These are phyloP conservation scores for Periophthalmus magnuspinnatus DNA, from an alignment of 2,797 vertebrate species.

Conservation along the genomic window DNA sequence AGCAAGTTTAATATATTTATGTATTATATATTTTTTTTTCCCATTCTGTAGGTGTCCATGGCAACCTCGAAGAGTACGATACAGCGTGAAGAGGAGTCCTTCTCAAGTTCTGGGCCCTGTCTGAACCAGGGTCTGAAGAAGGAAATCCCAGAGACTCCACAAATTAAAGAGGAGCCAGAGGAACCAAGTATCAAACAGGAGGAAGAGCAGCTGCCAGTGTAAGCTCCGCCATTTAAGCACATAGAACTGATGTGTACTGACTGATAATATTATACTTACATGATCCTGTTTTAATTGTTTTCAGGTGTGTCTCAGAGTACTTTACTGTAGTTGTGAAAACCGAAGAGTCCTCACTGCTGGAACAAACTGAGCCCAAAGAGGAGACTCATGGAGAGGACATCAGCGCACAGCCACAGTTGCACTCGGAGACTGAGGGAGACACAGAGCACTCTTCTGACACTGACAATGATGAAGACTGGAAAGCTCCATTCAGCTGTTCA, in stretches of 20 bases:
- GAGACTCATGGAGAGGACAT: background rate
- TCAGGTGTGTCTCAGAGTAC: background rate
- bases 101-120: background rate
- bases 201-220: background rate
- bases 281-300: background rate
- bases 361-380: background rate
- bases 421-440: background rate
- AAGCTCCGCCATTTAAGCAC: background rate
- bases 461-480: background rate
- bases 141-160: background rate
- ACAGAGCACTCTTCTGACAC: background rate
- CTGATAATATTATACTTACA: background rate
- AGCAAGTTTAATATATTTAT: too few species aligned
- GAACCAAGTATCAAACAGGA: background rate
- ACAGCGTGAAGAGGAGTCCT: too few species aligned
- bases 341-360: background rate
- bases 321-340: background rate
- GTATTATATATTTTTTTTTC: too few species aligned
- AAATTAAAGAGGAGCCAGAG: background rate
- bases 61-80: too few species aligned
- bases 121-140: background rate
- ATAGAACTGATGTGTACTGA: background rate
- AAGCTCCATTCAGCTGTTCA: background rate
- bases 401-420: background rate
- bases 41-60: too few species aligned